A percentile compares a stretch with the other conserved stretches of the same genome.
Conservation (phyloP, 2,113 vertebrate species). For the Notiomystis cincta region DNA sequence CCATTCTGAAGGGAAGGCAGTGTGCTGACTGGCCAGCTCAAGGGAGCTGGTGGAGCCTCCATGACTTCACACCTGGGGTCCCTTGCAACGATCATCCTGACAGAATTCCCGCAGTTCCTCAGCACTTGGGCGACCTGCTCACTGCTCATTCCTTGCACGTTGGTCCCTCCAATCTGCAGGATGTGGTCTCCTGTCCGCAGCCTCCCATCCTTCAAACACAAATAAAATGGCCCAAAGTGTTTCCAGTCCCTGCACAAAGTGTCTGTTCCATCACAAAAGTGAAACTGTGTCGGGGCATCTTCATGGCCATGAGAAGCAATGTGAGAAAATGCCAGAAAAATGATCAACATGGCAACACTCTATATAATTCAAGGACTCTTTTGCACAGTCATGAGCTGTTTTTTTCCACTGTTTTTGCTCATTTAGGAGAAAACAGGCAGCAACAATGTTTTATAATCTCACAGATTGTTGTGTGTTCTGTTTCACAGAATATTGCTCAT, state of each 20-base stretch:
- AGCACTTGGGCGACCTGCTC: slow-evolving; percentile 93
- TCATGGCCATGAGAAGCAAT: not conserved
- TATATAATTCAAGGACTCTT: not conserved
- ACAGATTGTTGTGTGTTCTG: not conserved
- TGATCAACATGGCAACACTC: not conserved
- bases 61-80: slow-evolving; percentile 68
- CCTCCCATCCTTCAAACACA: slow-evolving; percentile 83
- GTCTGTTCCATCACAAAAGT: not conserved
- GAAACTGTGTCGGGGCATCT: not conserved
- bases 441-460: not conserved
- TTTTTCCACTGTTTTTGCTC: not conserved
- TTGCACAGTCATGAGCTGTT: not conserved
- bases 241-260: not conserved
- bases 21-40: slow-evolving; percentile 73
- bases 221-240: not conserved
- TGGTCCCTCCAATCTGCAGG: slow-evolving; percentile 86
- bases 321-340: not conserved
- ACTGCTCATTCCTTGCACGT: slow-evolving; percentile 86
- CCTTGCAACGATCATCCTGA: slow-evolving; percentile 88
- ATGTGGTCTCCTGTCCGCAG: slow-evolving; percentile 92
- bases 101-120: slow-evolving; percentile 86
- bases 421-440: not conserved
- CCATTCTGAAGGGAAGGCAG: slow-evolving; percentile 42
- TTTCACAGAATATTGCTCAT: not conserved
- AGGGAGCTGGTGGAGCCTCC: slow-evolving; percentile 70